Evolutionary conservation across 2,113 vertebrate genomes (phyloP).

Genomic region (Vidua macroura): DNA sequence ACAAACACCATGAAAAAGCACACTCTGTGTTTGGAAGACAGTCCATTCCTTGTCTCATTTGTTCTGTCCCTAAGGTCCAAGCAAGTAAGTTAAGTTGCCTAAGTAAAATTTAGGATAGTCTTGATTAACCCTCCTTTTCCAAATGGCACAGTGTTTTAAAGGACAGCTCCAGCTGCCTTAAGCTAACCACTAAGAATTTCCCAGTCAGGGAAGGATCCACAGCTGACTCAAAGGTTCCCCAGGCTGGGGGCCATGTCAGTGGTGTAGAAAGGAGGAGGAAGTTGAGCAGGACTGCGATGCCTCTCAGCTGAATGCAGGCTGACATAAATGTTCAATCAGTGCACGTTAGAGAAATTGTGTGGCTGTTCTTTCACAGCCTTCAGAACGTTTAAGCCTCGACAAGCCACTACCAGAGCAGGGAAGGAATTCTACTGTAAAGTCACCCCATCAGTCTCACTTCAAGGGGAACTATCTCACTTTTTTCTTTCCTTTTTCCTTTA

Average conservation of each 20-base stretch:
- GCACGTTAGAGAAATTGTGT: neutral
- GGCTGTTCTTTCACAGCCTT: neutral
- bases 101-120: neutral
- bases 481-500: neutral
- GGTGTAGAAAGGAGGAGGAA: neutral
- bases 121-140: neutral
- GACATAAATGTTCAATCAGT: neutral
- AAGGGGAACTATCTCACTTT: neutral
- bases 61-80: neutral
- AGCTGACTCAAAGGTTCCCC: neutral
- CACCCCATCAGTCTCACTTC: neutral
- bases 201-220: neutral
- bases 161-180: neutral
- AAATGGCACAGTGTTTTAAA: neutral
- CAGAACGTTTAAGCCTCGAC: neutral
- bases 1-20: neutral
- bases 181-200: neutral
- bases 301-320: neutral
- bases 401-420: fast-evolving
- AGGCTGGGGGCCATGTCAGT: neutral
- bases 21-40: neutral
- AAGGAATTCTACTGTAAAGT: neutral
- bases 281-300: neutral
- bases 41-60: neutral
- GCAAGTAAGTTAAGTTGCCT: neutral